Base-by-base conservation (phyloP, 2,888 invertebrate genomes). In the Caenorhabditis afra region DNA sequence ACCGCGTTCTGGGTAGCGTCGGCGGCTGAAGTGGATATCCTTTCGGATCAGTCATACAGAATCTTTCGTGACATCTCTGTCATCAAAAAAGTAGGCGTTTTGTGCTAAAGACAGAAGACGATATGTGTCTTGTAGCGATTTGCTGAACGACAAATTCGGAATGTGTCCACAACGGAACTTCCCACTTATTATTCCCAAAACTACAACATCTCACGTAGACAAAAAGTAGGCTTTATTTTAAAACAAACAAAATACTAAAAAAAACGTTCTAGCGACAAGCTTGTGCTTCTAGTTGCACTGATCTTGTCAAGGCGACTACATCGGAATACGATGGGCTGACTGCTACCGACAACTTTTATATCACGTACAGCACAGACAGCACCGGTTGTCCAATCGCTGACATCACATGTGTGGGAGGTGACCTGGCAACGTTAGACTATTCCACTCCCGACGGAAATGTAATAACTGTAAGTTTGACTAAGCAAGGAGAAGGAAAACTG, bases 311-410 rank as follows among this genome's bases (percentile, higher is more conserved):
- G 57, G 53, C 68, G 14, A 66, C 71, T 11, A 55, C 59, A 2
- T 59, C 76, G 12, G 47, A n/a, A 20, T 64, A 78, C 35, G 77
- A 73, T n/a, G 57, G 66, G 7, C 11, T 62, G 20, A 53, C 64
- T 47, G 67, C 78, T 3, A 62, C 78, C 4, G 67, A 79, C 22
- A 79, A 79, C 41, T 73, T 79, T n/a, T 73, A 73, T 41, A 62
- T 79, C 22, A 50, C 35, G 2, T 79, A 79, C 44, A 66, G 73
- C 14, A 79, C 67, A 0, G 73, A 79, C 18, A 55, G 41, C 0
- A 23, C 62, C 7, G 73, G 67, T 0, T 79, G 78, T 29, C 53
- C 49, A 20, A 47, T 55, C 23, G 67, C 62, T 10, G 67, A 73
- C 22, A 23, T 79, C 3, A 67, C 67, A 16, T 79, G 78, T 29